These are phyloP conservation scores for Tipula lateralis DNA, from an alignment of 2,888 invertebrate species.

Conservation along the genomic window DNA sequence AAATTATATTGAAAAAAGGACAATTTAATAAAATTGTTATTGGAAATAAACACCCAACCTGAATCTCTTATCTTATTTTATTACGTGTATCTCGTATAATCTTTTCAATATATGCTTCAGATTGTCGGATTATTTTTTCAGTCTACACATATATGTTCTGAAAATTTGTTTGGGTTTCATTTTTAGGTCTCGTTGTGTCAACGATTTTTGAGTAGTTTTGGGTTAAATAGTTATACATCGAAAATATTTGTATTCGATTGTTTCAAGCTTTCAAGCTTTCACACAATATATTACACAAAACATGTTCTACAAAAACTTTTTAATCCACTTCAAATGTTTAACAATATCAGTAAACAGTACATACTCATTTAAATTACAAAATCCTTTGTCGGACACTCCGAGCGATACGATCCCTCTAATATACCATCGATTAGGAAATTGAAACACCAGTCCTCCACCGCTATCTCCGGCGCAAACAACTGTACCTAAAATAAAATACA, in stretches of 20 bases:
- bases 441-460: conserved; percentile 27
- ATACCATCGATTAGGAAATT: conserved; percentile 27
- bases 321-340: conserved; percentile 14
- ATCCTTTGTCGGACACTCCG: conserved; percentile 6
- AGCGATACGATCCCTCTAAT: conserved; percentile 28
- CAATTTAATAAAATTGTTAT: not conserved
- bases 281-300: not conserved
- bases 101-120: not conserved
- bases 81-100: not conserved
- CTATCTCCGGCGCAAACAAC: not conserved
- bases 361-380: conserved; percentile 25
- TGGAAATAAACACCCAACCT: conserved; percentile 1
- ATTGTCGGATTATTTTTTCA: not conserved
- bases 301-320: not conserved
- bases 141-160: not conserved
- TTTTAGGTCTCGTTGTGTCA: not conserved
- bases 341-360: conserved; percentile 29
- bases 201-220: not conserved
- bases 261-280: too few species aligned
- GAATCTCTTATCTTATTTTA: not conserved
- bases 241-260: not conserved
- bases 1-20: not conserved
- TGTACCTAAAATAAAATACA: not conserved
- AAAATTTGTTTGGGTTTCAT: not conserved
- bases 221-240: too few species aligned